Percentiles rank a stretch among this genome's conserved stretches.
These are phyloP conservation scores for Notoglanidium macrostoma DNA, from an alignment of 2,797 vertebrate genomes.

Conservation along the genomic window DNA sequence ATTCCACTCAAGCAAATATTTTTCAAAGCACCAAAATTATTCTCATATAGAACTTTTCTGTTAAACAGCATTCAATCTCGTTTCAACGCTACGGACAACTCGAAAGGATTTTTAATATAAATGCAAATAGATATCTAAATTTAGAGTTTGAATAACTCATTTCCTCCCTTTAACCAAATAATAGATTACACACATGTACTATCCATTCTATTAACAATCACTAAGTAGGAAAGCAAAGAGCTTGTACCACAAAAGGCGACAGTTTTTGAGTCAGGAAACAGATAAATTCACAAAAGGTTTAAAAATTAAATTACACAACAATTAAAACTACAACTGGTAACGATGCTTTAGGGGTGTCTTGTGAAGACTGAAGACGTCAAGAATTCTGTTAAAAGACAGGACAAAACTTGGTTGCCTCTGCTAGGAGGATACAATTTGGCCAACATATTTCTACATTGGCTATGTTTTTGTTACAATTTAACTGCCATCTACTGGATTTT, in stretches of 20 bases:
- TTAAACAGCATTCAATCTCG: not conserved
- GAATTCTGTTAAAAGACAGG: not conserved
- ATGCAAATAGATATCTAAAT: not conserved
- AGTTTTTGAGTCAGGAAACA: not conserved
- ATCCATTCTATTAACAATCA: not conserved
- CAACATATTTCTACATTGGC: too few species aligned
- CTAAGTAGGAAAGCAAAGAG: not conserved
- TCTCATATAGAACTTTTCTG: not conserved
- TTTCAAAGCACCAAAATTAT: not conserved
- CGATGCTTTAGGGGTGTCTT: not conserved
- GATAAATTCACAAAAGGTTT: not conserved
- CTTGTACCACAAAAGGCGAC: not conserved
- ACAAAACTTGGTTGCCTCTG: not conserved
- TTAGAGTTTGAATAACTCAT: not conserved
- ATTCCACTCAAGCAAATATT: not conserved
- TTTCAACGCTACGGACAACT: not conserved
- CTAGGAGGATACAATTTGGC: not conserved
- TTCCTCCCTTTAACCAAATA: not conserved
- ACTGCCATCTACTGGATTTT: too few species aligned
- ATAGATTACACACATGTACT: not conserved
- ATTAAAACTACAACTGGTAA: not conserved
- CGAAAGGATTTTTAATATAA: not conserved
- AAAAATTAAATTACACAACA: not conserved
- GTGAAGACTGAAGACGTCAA: not conserved
- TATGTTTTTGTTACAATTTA: too few species aligned